Base-by-base conservation (phyloP, 2,113 vertebrate species). In the Gallinago jamesoni region DNA sequence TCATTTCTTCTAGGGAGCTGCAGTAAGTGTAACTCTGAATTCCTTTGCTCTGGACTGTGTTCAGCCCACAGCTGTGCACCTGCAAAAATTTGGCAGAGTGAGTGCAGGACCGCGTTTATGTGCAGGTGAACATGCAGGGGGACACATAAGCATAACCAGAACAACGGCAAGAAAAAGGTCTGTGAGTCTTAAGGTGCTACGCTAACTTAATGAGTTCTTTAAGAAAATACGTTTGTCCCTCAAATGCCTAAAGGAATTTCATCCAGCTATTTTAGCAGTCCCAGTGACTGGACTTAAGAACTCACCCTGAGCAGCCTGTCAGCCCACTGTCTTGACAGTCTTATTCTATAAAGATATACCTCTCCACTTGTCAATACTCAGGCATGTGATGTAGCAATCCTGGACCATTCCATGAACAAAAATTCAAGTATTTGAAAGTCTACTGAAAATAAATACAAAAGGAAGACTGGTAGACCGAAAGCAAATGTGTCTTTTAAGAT, bases 91-190 rank as follows among this genome's bases (percentile, higher is more conserved):
- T 47, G 30, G 47, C 69, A 83, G 45, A 67, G 37, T 33, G 10
- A 1, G 0, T 23, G 2, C 5, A 52, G 28, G 28, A 57, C 7
- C 74, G 13, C 10, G 8, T 48, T 64, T 67, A 43, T 55, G 6
- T 41, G 14, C 1, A 0, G 21, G 22, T 23, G 24, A 16, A 24
- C 2, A 2, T 21, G 31, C 7, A 2, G 14, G 7, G 11, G 7
- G 50, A 55, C 17, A 23, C 24, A 21, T 1, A 9, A 10, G 14
- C 12, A 12, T 15, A 68, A 47, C 6, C 7, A 10, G 6, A 89
- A 62, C 12, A 57, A 63, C 62, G 23, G n/a, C 23, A 66, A 76
- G 12, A 39, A 73, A 80, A 73, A 55, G 6, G 4, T n/a, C n/a
- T 63, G 7, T 80, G 47, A 37, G n/a, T 1, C 1, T 62, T 28